These are phyloP conservation scores for Panthera leo DNA, from an alignment of 2,113 vertebrate genomes.

Conservation along the genomic window DNA sequence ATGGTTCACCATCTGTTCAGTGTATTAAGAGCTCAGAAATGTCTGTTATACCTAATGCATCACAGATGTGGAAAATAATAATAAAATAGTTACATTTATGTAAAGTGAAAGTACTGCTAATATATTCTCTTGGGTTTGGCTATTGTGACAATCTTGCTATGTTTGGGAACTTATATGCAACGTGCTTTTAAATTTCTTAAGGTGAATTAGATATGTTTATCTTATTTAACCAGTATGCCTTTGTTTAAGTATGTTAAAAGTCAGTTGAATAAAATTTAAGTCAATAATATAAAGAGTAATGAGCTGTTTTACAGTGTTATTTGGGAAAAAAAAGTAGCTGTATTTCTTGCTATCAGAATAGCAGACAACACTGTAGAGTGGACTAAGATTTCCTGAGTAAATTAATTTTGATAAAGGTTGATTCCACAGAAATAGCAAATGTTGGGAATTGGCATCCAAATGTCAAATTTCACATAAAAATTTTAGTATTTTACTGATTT, in stretches of 20 bases:
- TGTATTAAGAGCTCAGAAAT: slow-evolving; percentile 34
- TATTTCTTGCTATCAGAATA: background rate
- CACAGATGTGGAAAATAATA: slow-evolving; percentile 43
- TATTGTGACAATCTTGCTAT: background rate
- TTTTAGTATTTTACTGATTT: background rate
- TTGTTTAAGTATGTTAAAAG: slow-evolving; percentile 46
- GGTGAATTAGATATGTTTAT: slow-evolving; percentile 11
- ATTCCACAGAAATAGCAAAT: background rate
- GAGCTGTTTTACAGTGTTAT: background rate
- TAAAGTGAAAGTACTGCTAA: background rate
- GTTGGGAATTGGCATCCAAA: background rate
- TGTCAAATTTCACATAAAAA: slow-evolving; percentile 22
- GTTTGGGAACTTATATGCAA: background rate
- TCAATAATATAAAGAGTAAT: slow-evolving; percentile 42
- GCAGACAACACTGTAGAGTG: background rate
- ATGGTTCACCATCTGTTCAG: slow-evolving; percentile 7
- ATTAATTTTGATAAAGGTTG: slow-evolving; percentile 45
- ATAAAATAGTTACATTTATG: slow-evolving; percentile 4
- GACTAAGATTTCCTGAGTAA: background rate
- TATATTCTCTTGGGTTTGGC: background rate
- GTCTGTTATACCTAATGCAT: background rate
- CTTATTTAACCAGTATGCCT: slow-evolving; percentile 34
- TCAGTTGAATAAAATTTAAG: slow-evolving; percentile 51
- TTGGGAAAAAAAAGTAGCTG: slow-evolving; percentile 7
- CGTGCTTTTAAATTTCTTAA: slow-evolving; percentile 23